These are phyloP conservation scores for Microchirus variegatus DNA, from an alignment of 2,797 vertebrate genomes.

Conservation along the genomic window DNA sequence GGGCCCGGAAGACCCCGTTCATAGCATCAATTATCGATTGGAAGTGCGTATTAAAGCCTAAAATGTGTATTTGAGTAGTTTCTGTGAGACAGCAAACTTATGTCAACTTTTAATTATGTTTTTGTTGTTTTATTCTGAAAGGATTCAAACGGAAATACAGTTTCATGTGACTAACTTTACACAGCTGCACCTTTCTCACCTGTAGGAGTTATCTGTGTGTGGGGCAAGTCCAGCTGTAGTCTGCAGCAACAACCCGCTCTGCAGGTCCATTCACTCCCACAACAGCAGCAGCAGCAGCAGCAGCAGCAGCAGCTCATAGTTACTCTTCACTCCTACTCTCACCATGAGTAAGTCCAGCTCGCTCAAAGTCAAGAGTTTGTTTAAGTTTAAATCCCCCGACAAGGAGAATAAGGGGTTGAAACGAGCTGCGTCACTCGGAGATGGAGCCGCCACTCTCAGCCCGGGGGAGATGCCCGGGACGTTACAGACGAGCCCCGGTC, in stretches of 20 bases:
- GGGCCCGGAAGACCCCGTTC: no score
- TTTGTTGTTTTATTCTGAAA: no score
- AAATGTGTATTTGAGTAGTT: no score
- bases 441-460: conserved; percentile 25
- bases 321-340: accelerated
- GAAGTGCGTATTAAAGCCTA: no score
- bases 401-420: conserved; percentile 50
- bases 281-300: neutral
- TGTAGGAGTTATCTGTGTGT: neutral
- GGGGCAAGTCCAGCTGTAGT: no score
- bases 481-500: neutral
- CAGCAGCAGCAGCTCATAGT: neutral
- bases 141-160: no score
- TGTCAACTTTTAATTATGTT: no score
- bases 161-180: no score
- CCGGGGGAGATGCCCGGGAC: neutral
- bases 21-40: no score
- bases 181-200: neutral
- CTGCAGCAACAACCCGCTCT: conserved; percentile 25
- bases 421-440: conserved; percentile 5
- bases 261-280: conserved; percentile 53
- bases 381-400: conserved; percentile 56
- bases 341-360: conserved; percentile 69
- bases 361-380: conserved; percentile 53
- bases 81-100: no score